Evolutionary conservation across 2,888 invertebrate species (phyloP), one percentile per base, ranked within the genome.

Genomic region (Microdon myrmicae): DNA sequence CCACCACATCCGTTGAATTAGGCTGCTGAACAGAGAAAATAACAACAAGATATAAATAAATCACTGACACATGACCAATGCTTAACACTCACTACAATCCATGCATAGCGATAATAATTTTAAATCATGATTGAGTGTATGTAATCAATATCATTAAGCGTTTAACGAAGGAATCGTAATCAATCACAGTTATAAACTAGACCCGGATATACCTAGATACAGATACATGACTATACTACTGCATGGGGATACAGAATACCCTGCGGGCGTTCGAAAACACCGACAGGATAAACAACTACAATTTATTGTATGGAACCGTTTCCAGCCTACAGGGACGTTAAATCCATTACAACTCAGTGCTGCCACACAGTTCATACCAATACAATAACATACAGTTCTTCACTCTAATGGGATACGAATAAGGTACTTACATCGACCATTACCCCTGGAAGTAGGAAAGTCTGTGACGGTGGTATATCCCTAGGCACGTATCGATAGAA

Each of bases 401-500:
- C 39, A 9, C 32, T 32, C 12, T 28, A 17, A 16, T n/a, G n/a
- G n/a, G n/a, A n/a, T n/a, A n/a, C n/a, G n/a, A n/a, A n/a, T n/a
- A n/a, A 20, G 10, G 37, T 70, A 87, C 92, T 90, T 81, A 93
- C 93, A 83, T 92, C 90, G 35, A 93, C 92, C 70, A 86, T 86
- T 67, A 94, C 89, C 73, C 93, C 93, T 4, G 90, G 89, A 71
- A 91, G 81, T 28, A 85, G 82, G 77, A 93, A 92, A 71, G 88
- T 87, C 78, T 90, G 88, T 37, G 88, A 86, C 12, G 90, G 90
- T 67, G 93, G 92, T 74, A 84, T 84, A 79, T 93, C 92, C 48
- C 89, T 83, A 8, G 93, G 93, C 70, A 92, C 89, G 80, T 88
- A 92, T 71, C 93, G 84, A 83, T 90, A 93, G 83, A 93, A 92